Evolutionary conservation across 30 jellyfish, hydroid and myxozoan species (phyloP).

Genomic region (Hydractinia echinata): DNA sequence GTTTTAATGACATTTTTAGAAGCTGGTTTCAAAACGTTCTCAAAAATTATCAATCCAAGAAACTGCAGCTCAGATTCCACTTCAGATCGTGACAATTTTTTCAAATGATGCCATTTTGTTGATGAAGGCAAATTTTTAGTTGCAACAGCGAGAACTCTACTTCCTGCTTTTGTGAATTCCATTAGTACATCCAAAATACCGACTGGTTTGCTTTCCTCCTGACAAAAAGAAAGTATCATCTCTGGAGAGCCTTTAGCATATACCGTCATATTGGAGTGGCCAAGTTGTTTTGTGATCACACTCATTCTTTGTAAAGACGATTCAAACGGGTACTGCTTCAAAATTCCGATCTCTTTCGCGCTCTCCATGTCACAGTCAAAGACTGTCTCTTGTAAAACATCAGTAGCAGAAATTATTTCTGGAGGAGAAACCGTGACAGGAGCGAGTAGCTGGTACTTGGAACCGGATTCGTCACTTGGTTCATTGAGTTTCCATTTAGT

Average conservation of each 20-base stretch:
- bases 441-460: not conserved
- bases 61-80: constrained; percentile 34
- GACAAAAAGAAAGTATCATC: constrained; percentile 20
- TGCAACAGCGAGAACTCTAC: constrained; percentile 50
- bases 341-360: not conserved
- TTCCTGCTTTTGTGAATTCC: constrained; percentile 22
- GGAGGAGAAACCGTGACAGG: not conserved
- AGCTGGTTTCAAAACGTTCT: constrained; percentile 21
- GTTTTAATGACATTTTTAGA: constrained; percentile 19
- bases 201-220: constrained; percentile 16
- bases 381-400: not conserved
- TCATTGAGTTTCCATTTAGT: constrained; percentile 17
- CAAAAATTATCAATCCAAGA: constrained; percentile 34
- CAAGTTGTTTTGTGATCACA: constrained; percentile 11
- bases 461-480: not conserved
- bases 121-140: constrained; percentile 2
- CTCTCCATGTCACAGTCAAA: not conserved
- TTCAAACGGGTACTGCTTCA: constrained; percentile 32
- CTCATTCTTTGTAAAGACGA: constrained; percentile 45
- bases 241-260: constrained; percentile 52
- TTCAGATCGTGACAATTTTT: constrained; percentile 27
- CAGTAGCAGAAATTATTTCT: not conserved
- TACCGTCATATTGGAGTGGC: not conserved
- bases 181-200: not conserved
- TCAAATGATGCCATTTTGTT: not conserved